Conservation (phyloP, 1,140 invertebrate species). For the Scylla paramamosain region DNA sequence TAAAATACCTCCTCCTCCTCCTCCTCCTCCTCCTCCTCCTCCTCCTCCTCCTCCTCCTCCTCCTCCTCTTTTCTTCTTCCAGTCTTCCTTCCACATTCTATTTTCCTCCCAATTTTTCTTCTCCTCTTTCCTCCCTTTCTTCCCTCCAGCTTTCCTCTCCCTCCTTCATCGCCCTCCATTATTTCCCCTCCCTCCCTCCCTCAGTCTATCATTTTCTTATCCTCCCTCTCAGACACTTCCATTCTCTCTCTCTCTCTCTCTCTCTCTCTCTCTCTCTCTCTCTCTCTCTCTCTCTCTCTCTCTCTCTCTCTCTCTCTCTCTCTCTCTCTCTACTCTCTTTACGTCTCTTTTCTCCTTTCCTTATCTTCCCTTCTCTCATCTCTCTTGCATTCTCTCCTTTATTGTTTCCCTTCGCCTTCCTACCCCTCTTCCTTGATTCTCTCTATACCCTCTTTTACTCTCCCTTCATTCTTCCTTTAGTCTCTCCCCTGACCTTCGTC, state of each 20-base stretch:
- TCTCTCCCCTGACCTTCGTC: not conserved
- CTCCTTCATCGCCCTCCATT: not conserved
- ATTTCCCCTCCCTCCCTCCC: not conserved
- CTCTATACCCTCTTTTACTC: not conserved
- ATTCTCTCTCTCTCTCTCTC: not conserved
- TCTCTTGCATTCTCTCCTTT: no score
- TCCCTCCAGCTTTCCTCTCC: not conserved
- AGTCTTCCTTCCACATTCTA: not conserved
- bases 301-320: not conserved
- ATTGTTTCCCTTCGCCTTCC: no score
- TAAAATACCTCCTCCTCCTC: no score
- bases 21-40: not conserved
- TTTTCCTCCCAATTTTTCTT: not conserved
- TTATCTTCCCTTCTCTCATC: no score
- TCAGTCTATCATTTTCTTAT: not conserved
- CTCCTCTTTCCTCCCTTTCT: not conserved
- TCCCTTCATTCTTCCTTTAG: not conserved
- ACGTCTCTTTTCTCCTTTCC: no score
- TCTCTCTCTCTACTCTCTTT: no score
- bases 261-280: constrained; percentile 20
- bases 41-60: not conserved
- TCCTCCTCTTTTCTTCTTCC: not conserved
- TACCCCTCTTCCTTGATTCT: not conserved
- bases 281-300: constrained; percentile 9
- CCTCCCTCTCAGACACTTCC: not conserved